Evolutionary conservation across 53 echinoderm and acorn worm genomes (phyloP).

Genomic region (Apostichopus leukothele): DNA sequence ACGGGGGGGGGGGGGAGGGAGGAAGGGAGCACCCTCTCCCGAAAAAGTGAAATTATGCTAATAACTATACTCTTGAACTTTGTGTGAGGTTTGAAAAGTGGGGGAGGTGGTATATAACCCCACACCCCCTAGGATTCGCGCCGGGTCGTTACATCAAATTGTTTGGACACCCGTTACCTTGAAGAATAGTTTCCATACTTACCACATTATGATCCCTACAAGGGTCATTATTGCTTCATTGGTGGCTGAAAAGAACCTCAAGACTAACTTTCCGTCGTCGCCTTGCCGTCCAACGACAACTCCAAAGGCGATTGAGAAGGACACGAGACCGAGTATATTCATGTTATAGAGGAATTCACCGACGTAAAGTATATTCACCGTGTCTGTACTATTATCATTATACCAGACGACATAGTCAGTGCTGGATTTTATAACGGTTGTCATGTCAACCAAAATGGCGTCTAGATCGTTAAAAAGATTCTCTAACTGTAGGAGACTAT

Average conservation of each 20-base stretch:
- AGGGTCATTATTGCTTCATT: conserved; percentile 88
- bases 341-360: conserved; percentile 73
- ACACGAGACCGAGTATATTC: conserved; percentile 96
- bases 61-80: too few species aligned
- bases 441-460: conserved; percentile 58
- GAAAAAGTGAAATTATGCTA: too few species aligned
- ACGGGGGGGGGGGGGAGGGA: too few species aligned
- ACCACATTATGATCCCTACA: conserved; percentile 94
- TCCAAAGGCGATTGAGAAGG: conserved; percentile 88
- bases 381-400: conserved; percentile 47
- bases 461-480: conserved; percentile 64
- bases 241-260: conserved; percentile 67
- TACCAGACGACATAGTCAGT: conserved; percentile 59
- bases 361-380: conserved; percentile 50
- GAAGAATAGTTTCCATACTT: conserved; percentile 43
- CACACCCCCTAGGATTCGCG: too few species aligned
- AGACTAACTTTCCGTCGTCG: conserved; percentile 66
- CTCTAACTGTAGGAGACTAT: conserved; percentile 64
- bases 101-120: too few species aligned
- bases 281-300: conserved; percentile 75
- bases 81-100: too few species aligned
- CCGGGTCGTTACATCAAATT: too few species aligned
- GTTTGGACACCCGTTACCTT: too few species aligned
- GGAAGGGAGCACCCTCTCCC: too few species aligned
- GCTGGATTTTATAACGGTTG: conserved; percentile 58